Percentiles rank a stretch among this genome's conserved stretches.
phyloP scores from a whole-genome alignment of 2,888 invertebrate genomes.

The Euspilapteryx auroguttella region DNA sequence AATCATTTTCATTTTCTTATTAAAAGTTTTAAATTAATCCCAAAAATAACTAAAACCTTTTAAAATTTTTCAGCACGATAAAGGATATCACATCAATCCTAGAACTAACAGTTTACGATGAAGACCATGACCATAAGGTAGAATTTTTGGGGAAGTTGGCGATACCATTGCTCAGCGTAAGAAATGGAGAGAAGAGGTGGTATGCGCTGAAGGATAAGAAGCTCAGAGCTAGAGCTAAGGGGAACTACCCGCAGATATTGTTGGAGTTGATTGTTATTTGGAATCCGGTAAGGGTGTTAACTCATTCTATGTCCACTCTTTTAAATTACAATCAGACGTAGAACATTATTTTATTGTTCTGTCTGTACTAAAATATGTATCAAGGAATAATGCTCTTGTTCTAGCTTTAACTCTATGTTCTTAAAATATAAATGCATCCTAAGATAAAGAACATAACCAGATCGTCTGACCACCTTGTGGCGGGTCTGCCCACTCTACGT shows the following conservation, averaged over 20 bases:
- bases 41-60: too few species aligned
- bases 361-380: too few species aligned
- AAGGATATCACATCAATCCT: slow-evolving; percentile 94
- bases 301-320: slow-evolving; percentile 6
- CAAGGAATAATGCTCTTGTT: too few species aligned
- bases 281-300: slow-evolving; percentile 72
- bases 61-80: slow-evolving; percentile 74
- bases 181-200: slow-evolving; percentile 93
- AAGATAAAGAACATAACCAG: too few species aligned
- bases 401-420: too few species aligned
- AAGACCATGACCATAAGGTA: slow-evolving; percentile 96
- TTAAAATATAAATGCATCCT: too few species aligned
- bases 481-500: too few species aligned
- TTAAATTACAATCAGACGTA: background rate
- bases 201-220: slow-evolving; percentile 96
- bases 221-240: slow-evolving; percentile 86
- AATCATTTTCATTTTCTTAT: too few species aligned
- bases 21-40: too few species aligned
- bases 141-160: slow-evolving; percentile 94
- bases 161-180: slow-evolving; percentile 83
- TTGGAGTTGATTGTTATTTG: slow-evolving; percentile 90
- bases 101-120: slow-evolving; percentile 96
- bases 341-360: too few species aligned
- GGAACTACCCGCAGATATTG: slow-evolving; percentile 83
- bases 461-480: too few species aligned